These are phyloP conservation scores for Phycodurus eques DNA, from an alignment of 2,113 vertebrate genomes.

Conservation along the genomic window DNA sequence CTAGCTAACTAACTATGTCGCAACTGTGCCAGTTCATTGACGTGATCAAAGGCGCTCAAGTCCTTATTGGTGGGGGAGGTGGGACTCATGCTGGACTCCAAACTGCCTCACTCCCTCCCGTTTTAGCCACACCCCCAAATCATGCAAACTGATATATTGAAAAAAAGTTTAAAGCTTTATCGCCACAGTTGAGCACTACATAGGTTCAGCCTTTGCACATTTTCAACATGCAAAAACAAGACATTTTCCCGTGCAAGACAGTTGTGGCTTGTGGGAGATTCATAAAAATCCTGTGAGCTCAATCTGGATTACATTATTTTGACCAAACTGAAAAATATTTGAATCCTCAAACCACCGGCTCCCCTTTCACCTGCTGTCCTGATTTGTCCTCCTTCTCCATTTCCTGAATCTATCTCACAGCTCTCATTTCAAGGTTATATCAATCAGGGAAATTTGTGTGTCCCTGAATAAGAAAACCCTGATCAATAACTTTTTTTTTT, in stretches of 20 bases:
- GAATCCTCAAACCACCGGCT: background rate
- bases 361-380: constrained; percentile 22
- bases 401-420: constrained; percentile 42
- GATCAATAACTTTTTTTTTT: constrained; percentile 36
- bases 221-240: too few relatives aligned
- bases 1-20: too few relatives aligned
- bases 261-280: background rate
- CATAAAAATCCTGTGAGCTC: background rate
- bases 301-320: background rate
- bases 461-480: background rate
- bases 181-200: too few relatives aligned
- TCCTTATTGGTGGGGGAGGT: too few relatives aligned
- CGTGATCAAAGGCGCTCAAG: too few relatives aligned
- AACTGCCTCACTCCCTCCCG: too few relatives aligned
- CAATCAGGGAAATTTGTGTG: constrained; percentile 23
- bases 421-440: constrained; percentile 67
- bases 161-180: background rate
- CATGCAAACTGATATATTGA: background rate
- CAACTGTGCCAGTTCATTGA: too few relatives aligned
- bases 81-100: too few relatives aligned
- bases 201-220: too few relatives aligned
- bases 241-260: background rate
- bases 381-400: constrained; percentile 24
- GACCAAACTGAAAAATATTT: background rate
- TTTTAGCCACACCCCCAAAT: background rate